Conservation (phyloP, 1,140 invertebrate genomes). For the Chlorops oryzae region DNA sequence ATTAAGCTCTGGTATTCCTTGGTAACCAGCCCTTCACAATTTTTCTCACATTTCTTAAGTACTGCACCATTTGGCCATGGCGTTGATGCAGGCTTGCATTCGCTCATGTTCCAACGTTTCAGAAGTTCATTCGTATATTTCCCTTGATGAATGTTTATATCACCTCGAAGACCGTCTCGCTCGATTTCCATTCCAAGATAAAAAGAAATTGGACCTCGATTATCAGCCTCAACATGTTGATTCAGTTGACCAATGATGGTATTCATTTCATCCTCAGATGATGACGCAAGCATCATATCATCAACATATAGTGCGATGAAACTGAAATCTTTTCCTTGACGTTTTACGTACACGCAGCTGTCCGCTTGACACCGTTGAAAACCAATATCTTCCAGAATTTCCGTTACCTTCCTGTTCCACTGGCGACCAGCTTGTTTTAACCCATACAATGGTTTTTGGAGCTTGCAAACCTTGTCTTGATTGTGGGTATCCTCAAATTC, state of each 20-base stretch:
- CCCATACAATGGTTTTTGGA: conserved; percentile 36
- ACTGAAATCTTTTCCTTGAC: not conserved
- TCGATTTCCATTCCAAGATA: too few species aligned
- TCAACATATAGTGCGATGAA: conserved; percentile 15
- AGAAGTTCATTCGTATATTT: too few species aligned
- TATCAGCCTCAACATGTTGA: conserved; percentile 27
- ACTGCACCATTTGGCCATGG: too few species aligned
- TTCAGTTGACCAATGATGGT: conserved; percentile 1
- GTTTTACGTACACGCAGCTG: conserved; percentile 9
- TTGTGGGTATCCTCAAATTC: conserved; percentile 20
- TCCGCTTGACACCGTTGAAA: conserved; percentile 18
- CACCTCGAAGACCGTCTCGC: too few species aligned
- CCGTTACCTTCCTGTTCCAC: conserved; percentile 27
- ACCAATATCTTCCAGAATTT: conserved; percentile 15
- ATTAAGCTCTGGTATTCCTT: conserved; percentile 7
- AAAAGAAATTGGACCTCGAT: too few species aligned
- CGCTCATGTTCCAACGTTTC: too few species aligned
- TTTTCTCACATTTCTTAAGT: conserved; percentile 2
- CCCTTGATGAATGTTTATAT: too few species aligned
- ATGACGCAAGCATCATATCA: conserved; percentile 14
- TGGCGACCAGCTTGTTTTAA: conserved; percentile 35
- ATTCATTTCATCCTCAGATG: conserved; percentile 3
- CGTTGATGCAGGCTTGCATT: too few species aligned
- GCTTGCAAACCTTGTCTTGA: conserved; percentile 24
- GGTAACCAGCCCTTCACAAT: not conserved